A percentile compares a stretch with the other conserved stretches of the same genome.
phyloP scores from a whole-genome alignment of 2,113 vertebrate genomes.

The Petrocephalus microphthalmus region DNA sequence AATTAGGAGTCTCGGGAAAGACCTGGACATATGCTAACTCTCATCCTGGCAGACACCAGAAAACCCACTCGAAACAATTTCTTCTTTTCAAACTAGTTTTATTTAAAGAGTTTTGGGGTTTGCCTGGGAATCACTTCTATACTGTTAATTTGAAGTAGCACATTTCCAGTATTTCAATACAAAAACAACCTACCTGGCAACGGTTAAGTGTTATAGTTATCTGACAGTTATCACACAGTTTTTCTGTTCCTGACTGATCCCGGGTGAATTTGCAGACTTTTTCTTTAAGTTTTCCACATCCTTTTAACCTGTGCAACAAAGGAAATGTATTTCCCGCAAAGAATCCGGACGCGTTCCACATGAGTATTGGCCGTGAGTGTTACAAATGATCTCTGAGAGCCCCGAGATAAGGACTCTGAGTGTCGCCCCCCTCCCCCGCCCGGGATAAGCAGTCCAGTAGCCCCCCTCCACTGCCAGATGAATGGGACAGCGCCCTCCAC shows the following conservation, averaged over 20 bases:
- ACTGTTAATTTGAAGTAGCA: not conserved
- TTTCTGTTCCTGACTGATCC: not conserved
- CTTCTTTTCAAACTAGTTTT: not conserved
- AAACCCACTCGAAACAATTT: not conserved
- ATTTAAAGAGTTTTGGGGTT: not conserved
- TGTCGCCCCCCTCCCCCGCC: not conserved
- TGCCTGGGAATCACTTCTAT: not conserved
- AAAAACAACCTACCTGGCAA: not conserved
- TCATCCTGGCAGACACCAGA: not conserved
- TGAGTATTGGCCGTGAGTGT: not conserved
- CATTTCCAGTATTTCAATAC: not conserved
- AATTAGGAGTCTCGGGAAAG: not conserved
- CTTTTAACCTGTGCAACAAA: not conserved
- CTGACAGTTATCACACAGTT: not conserved
- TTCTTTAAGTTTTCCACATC: not conserved
- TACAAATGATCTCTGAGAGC: not conserved
- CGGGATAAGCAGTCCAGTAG: not conserved
- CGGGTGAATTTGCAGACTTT: not conserved
- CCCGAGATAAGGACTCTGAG: not conserved
- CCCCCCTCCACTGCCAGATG: constrained; percentile 31
- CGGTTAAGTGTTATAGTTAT: not conserved
- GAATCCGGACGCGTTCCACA: not conserved
- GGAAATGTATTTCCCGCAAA: not conserved
- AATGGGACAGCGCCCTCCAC: constrained; percentile 21
- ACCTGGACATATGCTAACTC: not conserved